phyloP scores from a whole-genome alignment of 2,113 vertebrate genomes.

The Sylvietta virens region DNA sequence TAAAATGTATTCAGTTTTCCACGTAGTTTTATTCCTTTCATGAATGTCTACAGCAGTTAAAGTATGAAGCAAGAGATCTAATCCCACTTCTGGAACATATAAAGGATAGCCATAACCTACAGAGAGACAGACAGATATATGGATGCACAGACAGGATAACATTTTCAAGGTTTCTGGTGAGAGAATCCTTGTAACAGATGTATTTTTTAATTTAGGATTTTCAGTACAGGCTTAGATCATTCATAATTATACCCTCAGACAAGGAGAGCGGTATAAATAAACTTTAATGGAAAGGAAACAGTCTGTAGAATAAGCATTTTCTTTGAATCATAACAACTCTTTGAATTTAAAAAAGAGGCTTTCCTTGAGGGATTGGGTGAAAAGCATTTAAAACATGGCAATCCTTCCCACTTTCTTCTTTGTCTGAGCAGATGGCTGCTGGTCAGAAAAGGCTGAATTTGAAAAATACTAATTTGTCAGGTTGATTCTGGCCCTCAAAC shows the following conservation, averaged over 20 bases:
- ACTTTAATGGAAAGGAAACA: slow-evolving; percentile 59
- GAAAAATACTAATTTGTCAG: background rate
- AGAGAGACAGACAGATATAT: slow-evolving; percentile 53
- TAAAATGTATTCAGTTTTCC: background rate
- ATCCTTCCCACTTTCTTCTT: background rate
- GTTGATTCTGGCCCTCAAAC: background rate
- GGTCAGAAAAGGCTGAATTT: slow-evolving; percentile 30
- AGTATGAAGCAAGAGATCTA: background rate
- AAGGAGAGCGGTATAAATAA: slow-evolving; percentile 59
- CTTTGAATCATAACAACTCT: slow-evolving; percentile 49
- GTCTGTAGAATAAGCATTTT: slow-evolving; percentile 53
- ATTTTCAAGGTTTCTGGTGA: slow-evolving; percentile 60
- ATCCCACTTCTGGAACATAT: slow-evolving; percentile 8
- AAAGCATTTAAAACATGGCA: slow-evolving; percentile 30
- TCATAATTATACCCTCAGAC: slow-evolving; percentile 64
- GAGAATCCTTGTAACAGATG: slow-evolving; percentile 52
- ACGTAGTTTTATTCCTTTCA: background rate
- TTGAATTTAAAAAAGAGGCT: slow-evolving; percentile 38
- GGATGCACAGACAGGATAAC: slow-evolving; percentile 33
- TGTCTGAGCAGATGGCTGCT: slow-evolving; percentile 34
- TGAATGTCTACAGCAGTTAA: slow-evolving; percentile 2
- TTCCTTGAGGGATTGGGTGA: slow-evolving; percentile 13
- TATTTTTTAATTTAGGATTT: slow-evolving; percentile 65
- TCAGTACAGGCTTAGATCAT: slow-evolving; percentile 62
- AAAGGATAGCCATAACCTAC: slow-evolving; percentile 29